A percentile compares a stretch with the other conserved stretches of the same genome.
phyloP scores from a whole-genome alignment of 1,140 invertebrate genomes.

The Tribolium castaneum region DNA sequence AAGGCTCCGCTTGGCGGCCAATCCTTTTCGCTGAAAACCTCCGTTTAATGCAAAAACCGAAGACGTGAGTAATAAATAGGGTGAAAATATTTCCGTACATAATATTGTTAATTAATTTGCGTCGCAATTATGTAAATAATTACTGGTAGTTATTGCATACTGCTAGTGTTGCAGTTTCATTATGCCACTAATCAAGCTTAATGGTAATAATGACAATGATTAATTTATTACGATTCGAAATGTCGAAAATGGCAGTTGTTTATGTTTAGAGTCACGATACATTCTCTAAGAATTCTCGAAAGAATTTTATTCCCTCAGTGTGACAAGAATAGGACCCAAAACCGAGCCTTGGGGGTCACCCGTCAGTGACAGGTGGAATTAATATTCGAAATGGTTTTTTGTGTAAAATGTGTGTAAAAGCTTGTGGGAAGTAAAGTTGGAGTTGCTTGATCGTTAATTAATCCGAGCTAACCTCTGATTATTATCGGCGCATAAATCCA shows the following conservation, averaged over 20 bases:
- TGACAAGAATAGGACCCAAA: background rate
- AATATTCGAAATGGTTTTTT: too few relatives aligned
- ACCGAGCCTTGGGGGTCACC: too few relatives aligned
- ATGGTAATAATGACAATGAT: background rate
- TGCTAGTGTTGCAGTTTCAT: background rate
- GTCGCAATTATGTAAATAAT: background rate
- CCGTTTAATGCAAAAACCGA: background rate
- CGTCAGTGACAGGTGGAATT: too few relatives aligned
- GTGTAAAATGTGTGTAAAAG: too few relatives aligned
- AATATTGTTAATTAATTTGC: background rate
- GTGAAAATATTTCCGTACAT: background rate
- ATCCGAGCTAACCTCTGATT: constrained; percentile 21
- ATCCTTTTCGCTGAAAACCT: too few relatives aligned
- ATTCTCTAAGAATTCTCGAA: too few relatives aligned
- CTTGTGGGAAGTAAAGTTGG: background rate
- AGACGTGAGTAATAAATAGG: background rate
- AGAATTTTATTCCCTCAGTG: too few relatives aligned
- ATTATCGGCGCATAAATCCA: constrained; percentile 13
- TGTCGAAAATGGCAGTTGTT: background rate
- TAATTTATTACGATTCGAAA: background rate
- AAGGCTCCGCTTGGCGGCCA: too few relatives aligned
- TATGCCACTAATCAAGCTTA: background rate
- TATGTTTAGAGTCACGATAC: background rate
- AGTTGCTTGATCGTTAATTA: constrained; percentile 9
- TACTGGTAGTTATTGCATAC: background rate